These are phyloP conservation scores for Carapus acus DNA, from an alignment of 2,797 vertebrate genomes.

Conservation along the genomic window DNA sequence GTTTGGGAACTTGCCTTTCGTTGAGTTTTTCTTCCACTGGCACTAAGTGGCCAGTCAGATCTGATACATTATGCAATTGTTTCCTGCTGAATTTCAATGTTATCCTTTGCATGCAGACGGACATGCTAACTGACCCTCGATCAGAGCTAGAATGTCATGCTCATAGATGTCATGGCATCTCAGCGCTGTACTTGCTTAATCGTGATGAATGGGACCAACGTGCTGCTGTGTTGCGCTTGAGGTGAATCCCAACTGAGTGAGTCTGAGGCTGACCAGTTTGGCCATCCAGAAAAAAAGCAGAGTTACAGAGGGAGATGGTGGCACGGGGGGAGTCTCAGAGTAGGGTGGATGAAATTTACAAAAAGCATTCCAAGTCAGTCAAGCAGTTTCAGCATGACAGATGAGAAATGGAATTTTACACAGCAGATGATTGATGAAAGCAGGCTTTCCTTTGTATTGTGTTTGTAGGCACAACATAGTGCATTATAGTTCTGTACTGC, in stretches of 20 bases:
- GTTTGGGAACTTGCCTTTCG: not conserved
- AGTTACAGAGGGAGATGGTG: not conserved
- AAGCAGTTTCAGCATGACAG: not conserved
- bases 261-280: too few species aligned
- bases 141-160: not conserved
- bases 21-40: not conserved
- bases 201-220: too few species aligned
- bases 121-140: not conserved
- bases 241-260: too few species aligned
- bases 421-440: not conserved
- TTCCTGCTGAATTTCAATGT: not conserved
- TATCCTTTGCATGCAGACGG: not conserved
- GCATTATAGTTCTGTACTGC: not conserved
- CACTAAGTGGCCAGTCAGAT: not conserved
- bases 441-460: conserved; percentile 4
- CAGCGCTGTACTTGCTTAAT: not conserved
- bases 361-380: not conserved
- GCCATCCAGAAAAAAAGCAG: not conserved
- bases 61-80: not conserved
- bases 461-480: too few species aligned
- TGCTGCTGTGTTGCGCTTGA: not conserved
- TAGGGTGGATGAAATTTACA: not conserved
- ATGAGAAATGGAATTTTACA: not conserved
- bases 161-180: not conserved
- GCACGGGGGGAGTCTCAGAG: not conserved